Conservation (phyloP, 23 tunicate genomes). For the Botrylloides violaceus region DNA sequence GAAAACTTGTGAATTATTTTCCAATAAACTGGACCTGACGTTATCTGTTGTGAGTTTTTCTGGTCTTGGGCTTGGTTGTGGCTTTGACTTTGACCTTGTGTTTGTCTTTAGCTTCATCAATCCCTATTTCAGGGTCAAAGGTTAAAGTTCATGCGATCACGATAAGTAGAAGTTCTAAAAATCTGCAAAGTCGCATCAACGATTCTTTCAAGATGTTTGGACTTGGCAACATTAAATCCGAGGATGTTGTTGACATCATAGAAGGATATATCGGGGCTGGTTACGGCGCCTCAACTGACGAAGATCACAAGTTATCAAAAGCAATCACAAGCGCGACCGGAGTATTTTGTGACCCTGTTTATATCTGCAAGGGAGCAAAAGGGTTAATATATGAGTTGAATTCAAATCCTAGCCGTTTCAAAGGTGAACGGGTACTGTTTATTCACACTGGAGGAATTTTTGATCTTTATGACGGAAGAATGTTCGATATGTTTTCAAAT, state of each 20-base stretch:
- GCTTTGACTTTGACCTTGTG: too few species aligned
- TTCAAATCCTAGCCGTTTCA: conserved; percentile 46
- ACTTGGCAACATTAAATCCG: conserved; percentile 26
- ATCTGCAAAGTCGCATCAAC: conserved; percentile 70
- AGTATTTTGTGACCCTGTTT: conserved; percentile 83
- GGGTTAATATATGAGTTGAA: conserved; percentile 58
- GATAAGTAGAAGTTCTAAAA: conserved; percentile 49
- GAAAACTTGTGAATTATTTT: too few species aligned
- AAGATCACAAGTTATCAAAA: conserved; percentile 43
- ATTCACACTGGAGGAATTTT: conserved; percentile 80
- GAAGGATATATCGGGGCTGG: conserved; percentile 97
- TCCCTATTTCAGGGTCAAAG: background rate
- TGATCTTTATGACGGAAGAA: conserved; percentile 37
- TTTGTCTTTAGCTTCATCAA: too few species aligned
- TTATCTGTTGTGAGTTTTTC: too few species aligned
- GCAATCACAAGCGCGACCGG: conserved; percentile 50
- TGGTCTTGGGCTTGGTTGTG: too few species aligned
- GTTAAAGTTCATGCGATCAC: conserved; percentile 73
- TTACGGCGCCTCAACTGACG: conserved; percentile 59
- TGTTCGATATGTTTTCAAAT: conserved; percentile 10
- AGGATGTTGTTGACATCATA: conserved; percentile 76
- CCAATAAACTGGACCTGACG: too few species aligned
- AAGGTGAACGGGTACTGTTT: conserved; percentile 70
- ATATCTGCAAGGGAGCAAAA: conserved; percentile 82
- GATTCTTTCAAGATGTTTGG: conserved; percentile 47